phyloP scores from a whole-genome alignment of 1,140 invertebrate genomes.

The Hypsibius dujardini region DNA sequence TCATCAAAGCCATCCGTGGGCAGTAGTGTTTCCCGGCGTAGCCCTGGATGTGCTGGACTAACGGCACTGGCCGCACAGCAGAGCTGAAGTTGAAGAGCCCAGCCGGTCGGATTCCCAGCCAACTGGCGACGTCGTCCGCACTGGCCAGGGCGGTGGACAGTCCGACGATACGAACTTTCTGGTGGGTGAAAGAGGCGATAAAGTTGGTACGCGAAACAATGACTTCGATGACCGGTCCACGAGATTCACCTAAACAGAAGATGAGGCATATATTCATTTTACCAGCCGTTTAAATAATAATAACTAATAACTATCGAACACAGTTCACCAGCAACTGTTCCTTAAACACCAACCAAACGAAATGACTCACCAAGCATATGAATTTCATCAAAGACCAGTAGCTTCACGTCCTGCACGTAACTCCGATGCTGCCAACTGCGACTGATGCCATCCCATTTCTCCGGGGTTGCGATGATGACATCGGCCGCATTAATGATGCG shows the following conservation, averaged over 20 bases:
- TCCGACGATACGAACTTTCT: constrained; percentile 64
- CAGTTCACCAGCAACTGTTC: no score
- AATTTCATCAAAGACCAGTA: constrained; percentile 96
- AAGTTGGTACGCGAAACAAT: constrained; percentile 64
- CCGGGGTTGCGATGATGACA: constrained; percentile 93
- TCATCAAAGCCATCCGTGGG: constrained; percentile 98
- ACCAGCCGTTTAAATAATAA: no score
- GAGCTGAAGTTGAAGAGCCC: constrained; percentile 95
- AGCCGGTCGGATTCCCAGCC: constrained; percentile 68
- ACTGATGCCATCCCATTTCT: constrained; percentile 98
- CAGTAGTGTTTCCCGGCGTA: constrained; percentile 95
- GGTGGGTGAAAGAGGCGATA: constrained; percentile 64
- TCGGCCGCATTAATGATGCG: constrained; percentile 60
- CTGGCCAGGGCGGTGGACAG: constrained; percentile 94
- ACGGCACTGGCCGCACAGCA: constrained; percentile 83
- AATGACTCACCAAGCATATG: constrained; percentile 69
- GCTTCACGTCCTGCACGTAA: constrained; percentile 73
- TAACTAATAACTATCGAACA: no score
- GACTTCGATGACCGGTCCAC: constrained; percentile 48
- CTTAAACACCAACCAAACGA: no score
- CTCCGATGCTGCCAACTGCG: constrained; percentile 87
- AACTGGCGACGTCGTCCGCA: constrained; percentile 84
- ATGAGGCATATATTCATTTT: no score
- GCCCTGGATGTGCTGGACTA: constrained; percentile 82
- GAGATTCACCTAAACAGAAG: constrained; percentile 45